Evolutionary conservation across 2,113 vertebrate genomes (phyloP).

Genomic region (Spea multiplicata): DNA sequence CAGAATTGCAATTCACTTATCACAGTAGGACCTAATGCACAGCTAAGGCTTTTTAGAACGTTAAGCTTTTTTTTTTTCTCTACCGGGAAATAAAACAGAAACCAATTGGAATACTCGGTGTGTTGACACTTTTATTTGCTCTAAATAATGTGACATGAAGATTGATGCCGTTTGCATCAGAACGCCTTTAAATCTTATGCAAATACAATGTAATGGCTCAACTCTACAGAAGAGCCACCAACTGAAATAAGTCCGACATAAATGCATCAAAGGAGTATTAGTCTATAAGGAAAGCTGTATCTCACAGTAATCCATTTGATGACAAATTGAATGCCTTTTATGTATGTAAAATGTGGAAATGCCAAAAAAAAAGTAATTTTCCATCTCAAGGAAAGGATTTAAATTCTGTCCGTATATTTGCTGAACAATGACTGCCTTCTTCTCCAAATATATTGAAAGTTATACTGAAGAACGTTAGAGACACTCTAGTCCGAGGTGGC

Average conservation of each 20-base stretch:
- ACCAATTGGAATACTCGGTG: slow-evolving; percentile 35
- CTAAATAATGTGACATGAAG: slow-evolving; percentile 45
- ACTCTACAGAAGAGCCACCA: slow-evolving; percentile 36
- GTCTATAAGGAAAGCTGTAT: slow-evolving; percentile 45
- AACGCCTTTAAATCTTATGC: slow-evolving; percentile 39
- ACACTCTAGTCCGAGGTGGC: no score
- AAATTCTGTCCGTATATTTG: slow-evolving; percentile 3
- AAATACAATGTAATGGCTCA: slow-evolving; percentile 45
- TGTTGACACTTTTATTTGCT: slow-evolving; percentile 47
- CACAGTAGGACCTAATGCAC: slow-evolving; percentile 37
- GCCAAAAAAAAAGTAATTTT: slow-evolving; percentile 51
- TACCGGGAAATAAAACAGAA: slow-evolving; percentile 30
- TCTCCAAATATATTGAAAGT: background rate
- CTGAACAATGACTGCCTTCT: background rate
- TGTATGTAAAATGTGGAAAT: slow-evolving; percentile 48
- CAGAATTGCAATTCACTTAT: slow-evolving; percentile 45
- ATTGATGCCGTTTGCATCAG: slow-evolving; percentile 45
- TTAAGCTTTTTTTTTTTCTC: slow-evolving; percentile 27
- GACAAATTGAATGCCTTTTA: slow-evolving; percentile 52
- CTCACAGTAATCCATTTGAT: slow-evolving; percentile 43
- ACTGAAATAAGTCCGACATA: slow-evolving; percentile 37
- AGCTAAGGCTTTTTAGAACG: slow-evolving; percentile 33
- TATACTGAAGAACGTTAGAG: background rate
- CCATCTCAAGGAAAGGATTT: slow-evolving; percentile 51
- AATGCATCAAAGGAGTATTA: slow-evolving; percentile 35